Base-by-base conservation (phyloP, 2,113 vertebrate genomes). In the Hippocampus mohnikei region DNA sequence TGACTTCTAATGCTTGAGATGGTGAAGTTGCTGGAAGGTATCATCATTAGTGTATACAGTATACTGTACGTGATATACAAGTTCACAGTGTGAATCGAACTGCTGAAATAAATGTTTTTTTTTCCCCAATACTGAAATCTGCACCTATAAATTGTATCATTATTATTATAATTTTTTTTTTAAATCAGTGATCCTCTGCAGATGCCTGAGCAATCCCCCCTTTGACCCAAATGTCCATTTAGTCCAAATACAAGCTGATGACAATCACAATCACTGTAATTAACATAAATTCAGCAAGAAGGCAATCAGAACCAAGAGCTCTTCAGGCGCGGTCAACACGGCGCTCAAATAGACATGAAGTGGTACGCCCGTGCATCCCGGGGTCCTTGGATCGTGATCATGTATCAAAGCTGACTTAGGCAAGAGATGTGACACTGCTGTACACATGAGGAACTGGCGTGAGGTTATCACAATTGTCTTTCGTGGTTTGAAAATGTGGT, bases 381-480 rank as follows among this genome's bases (percentile, higher is more conserved):
- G 67, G 81, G 73, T 83, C 84, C 83, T 82, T 77, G 81, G 73
- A 85, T 90, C 84, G 77, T 90, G 84, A 89, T 84, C 81, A 6
- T 40, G 67, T 71, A 75, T 77, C 10, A 33, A 46, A 29, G 62
- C 42, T 8, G 65, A 66, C 64, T 76, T 72, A 71, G 20, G 65
- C 69, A 82, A 82, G 48, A 23, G 27, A 25, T 15, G 58, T 21
- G 40, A 69, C 3, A 16, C 6, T 65, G 41, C 41, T 23, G 33
- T 15, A 65, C 11, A 9, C n/a, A 27, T n/a, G n/a, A n/a, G n/a
- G n/a, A n/a, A n/a, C n/a, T n/a, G n/a, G n/a, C n/a, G n/a, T n/a
- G n/a, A n/a, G n/a, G n/a, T n/a, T n/a, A n/a, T n/a, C n/a, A n/a
- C n/a, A n/a, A n/a, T n/a, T n/a, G 59, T 8, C 12, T 33, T 16